phyloP scores from a whole-genome alignment of 2,797 vertebrate genomes.

The Falco rusticolus region DNA sequence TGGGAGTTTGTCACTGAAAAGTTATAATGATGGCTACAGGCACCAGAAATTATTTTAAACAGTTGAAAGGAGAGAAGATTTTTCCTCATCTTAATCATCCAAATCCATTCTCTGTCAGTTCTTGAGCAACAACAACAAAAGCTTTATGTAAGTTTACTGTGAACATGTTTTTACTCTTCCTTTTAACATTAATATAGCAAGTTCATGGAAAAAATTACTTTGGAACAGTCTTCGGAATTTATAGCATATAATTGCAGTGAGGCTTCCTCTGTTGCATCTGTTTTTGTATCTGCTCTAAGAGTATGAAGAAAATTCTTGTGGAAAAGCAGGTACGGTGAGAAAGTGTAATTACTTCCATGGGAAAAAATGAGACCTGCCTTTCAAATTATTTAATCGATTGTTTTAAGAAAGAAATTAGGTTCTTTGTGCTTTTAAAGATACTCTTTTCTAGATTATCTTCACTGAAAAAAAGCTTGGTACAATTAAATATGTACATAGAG shows the following conservation, averaged over 20 bases:
- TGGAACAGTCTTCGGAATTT: neutral
- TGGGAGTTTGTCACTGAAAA: neutral
- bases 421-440: neutral
- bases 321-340: constrained; percentile 25
- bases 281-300: neutral
- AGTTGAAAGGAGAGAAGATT: neutral
- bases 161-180: neutral
- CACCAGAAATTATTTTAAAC: neutral
- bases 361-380: neutral
- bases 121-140: neutral
- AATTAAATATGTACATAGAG: neutral
- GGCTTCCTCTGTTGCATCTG: neutral
- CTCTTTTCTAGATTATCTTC: neutral
- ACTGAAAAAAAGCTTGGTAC: neutral
- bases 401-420: neutral
- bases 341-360: neutral
- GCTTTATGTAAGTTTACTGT: neutral
- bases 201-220: neutral
- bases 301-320: neutral
- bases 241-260: neutral
- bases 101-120: neutral
- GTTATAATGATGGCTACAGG: neutral
- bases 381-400: neutral
- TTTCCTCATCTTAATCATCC: neutral
- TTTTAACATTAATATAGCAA: neutral